phyloP scores from a whole-genome alignment of 2,888 invertebrate genomes.

The Apamea epomidion region DNA sequence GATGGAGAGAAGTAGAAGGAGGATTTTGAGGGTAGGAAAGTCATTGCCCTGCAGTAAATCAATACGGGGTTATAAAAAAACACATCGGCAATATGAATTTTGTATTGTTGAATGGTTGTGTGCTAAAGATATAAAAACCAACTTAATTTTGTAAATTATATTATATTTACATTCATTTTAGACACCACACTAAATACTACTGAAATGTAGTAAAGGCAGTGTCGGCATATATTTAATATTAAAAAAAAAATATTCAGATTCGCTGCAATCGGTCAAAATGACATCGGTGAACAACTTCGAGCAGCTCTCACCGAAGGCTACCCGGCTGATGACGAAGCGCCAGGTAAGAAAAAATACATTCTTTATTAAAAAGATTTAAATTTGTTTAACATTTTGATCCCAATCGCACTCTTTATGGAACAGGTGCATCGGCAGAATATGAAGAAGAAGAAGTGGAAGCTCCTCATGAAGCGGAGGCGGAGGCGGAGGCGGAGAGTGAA shows the following conservation, averaged over 20 bases:
- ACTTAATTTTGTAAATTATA: no score
- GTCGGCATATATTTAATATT: neutral
- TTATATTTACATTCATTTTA: neutral
- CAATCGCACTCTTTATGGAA: neutral
- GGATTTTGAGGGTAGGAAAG: no score
- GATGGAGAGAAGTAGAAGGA: no score
- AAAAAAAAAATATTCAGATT: constrained; percentile 73
- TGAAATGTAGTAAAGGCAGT: neutral
- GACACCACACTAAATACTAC: neutral
- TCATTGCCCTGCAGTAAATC: no score
- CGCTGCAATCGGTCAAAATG: constrained; percentile 86
- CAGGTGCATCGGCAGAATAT: constrained; percentile 73
- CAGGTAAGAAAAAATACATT: constrained; percentile 67
- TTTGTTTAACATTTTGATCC: neutral
- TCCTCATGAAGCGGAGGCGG: constrained; percentile 57
- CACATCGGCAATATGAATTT: no score
- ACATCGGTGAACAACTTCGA: constrained; percentile 86
- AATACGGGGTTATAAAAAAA: neutral
- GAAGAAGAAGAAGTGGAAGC: constrained; percentile 70
- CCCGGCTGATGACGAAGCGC: constrained; percentile 75
- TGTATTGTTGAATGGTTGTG: neutral
- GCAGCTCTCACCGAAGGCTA: constrained; percentile 82
- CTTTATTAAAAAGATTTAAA: neutral
- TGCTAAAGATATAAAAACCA: neutral
- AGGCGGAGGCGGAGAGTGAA: constrained; percentile 70